A percentile compares a stretch with the other conserved stretches of the same genome.
Evolutionary conservation across 2,113 vertebrate species (phyloP).

Genomic region (Odocoileus virginianus): DNA sequence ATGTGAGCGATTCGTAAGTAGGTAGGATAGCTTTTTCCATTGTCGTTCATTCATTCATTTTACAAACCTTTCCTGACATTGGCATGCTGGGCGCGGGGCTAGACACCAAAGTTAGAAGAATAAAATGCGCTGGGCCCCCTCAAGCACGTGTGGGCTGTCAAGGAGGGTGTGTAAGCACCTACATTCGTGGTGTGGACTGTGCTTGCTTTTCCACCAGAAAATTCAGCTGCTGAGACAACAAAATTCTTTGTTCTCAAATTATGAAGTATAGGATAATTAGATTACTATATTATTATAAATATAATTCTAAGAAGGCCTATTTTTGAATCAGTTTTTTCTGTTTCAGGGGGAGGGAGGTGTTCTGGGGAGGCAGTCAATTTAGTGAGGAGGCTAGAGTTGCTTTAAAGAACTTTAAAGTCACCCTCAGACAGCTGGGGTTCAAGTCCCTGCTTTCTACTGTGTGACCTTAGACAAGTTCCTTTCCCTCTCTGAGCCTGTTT

Average conservation of each 20-base stretch:
- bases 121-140: accelerated
- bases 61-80: background rate
- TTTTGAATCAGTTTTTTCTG: background rate
- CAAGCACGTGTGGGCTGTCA: accelerated
- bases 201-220: background rate
- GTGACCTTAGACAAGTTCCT: background rate
- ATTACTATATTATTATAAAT: background rate
- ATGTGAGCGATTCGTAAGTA: background rate
- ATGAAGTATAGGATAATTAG: background rate
- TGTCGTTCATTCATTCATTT: conserved; percentile 42
- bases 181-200: too few relatives aligned
- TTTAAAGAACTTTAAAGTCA: background rate
- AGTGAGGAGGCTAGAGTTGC: background rate
- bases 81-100: accelerated
- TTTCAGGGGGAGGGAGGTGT: background rate
- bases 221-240: background rate
- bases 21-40: background rate
- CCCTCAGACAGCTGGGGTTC: background rate
- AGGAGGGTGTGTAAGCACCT: too few relatives aligned
- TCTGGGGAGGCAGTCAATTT: background rate
- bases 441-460: background rate
- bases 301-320: background rate
- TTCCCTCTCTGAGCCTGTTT: background rate
- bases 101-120: background rate
- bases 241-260: conserved; percentile 1